Evolutionary conservation across 2,888 invertebrate genomes (phyloP).

Genomic region (Amphipyra tragopoginis): DNA sequence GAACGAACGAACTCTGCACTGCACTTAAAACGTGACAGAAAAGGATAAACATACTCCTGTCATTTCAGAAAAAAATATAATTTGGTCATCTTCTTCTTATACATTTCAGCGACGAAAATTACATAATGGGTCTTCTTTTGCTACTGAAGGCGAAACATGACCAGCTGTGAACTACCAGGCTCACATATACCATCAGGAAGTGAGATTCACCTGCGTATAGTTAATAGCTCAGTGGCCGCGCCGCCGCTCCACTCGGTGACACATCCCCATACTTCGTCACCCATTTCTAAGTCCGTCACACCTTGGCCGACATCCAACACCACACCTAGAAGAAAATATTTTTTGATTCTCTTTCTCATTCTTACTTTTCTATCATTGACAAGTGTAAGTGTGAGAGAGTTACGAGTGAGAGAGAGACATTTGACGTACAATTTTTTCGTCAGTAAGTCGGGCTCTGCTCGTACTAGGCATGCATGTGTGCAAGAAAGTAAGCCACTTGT

Average conservation of each 20-base stretch:
- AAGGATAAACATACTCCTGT: too few relatives aligned
- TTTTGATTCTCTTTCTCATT: neutral
- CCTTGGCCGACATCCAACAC: constrained; percentile 83
- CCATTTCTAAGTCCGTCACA: constrained; percentile 81
- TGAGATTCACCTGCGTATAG: constrained; percentile 75
- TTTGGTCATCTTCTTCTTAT: too few relatives aligned
- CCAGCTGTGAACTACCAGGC: constrained; percentile 8
- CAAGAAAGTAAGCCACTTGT: too few relatives aligned
- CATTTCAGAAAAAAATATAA: too few relatives aligned
- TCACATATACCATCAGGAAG: neutral
- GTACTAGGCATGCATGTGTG: too few relatives aligned
- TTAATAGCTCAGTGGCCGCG: constrained; percentile 82
- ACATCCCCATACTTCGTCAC: constrained; percentile 88
- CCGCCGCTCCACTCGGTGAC: constrained; percentile 86
- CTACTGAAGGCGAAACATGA: too few relatives aligned
- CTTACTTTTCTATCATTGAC: neutral
- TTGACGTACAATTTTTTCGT: too few relatives aligned
- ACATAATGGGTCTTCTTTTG: neutral
- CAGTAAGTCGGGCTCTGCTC: too few relatives aligned
- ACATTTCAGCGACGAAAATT: neutral
- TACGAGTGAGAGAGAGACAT: too few relatives aligned
- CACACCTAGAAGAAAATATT: constrained; percentile 68
- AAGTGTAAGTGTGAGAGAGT: too few relatives aligned
- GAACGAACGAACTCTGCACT: too few relatives aligned
- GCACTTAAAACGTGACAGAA: too few relatives aligned